Evolutionary conservation across 2,888 invertebrate species (phyloP), one percentile per base, ranked within the genome.

Genomic region (Muschampia plurimacula): DNA sequence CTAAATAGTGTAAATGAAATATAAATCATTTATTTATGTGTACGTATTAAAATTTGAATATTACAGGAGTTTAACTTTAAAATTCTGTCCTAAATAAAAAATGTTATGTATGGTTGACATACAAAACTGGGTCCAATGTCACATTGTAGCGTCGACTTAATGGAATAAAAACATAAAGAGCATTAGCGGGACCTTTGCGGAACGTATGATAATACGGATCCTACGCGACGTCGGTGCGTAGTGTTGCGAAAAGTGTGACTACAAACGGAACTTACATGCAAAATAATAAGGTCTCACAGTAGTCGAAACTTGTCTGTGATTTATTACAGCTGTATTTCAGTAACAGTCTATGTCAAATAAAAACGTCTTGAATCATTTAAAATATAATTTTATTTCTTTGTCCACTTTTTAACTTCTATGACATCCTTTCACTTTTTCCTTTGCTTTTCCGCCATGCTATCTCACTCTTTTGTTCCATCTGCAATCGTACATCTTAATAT

Each of bases 81-180:
- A 46, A 46, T 32, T 32, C 32, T 2, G 13, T 59, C 12, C 59
- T 13, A 59, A 59, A 13, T 12, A 13, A 6, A 28, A 28, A 15
- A 12, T 2, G n/a, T n/a, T n/a, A 5, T 22, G 41, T 32, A 57
- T 52, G 85, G 84, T 80, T 82, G 83, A 81, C 81, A 80, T 76
- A 70, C 75, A 83, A 83, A 85, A 85, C 80, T 75, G 80, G 77
- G 79, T 79, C 79, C 77, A 81, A 81, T 81, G 83, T 81, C 80
- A 69, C 49, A 32, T 68, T 49, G 39, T 78, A 80, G 83, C 82
- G 82, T 79, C 80, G 78, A 74, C 82, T 83, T 90, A 90, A 90
- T 90, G 90, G 89, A 90, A 91, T 89, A 89, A 90, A 90, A 90
- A 90, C 90, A 90, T 89, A 89, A 90, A 90, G 84, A 86, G 84